A percentile compares a stretch with the other conserved stretches of the same genome.
Evolutionary conservation across 2,797 vertebrate species (phyloP).

Genomic region (Aulostomus chinensis): DNA sequence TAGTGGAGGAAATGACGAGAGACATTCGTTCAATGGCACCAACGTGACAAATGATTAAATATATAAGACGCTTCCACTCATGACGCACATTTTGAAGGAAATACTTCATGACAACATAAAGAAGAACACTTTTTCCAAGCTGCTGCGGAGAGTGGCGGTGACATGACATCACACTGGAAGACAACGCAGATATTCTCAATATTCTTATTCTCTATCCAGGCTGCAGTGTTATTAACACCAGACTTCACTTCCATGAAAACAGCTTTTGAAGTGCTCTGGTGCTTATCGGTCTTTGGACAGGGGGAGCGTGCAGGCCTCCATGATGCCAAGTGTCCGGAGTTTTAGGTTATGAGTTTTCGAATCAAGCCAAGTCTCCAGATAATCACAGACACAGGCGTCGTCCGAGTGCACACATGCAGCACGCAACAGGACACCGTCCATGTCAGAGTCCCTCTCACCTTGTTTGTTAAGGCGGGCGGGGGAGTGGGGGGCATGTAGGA

Average conservation of each 20-base stretch:
- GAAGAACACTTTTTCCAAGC: slow-evolving; percentile 21
- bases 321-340: slow-evolving; percentile 2
- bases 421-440: no score
- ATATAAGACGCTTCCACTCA: slow-evolving; percentile 25
- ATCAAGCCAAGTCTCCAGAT: no score
- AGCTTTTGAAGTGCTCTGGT: slow-evolving; percentile 1
- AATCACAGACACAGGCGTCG: no score
- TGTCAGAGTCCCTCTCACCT: no score
- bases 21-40: slow-evolving; percentile 16
- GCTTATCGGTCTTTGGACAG: slow-evolving; percentile 3
- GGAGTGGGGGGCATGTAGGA: no score
- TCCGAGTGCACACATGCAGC: no score
- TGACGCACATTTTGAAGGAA: slow-evolving; percentile 15
- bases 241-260: slow-evolving; percentile 5
- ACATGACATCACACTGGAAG: no score
- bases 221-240: slow-evolving; percentile 1
- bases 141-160: slow-evolving; percentile 8
- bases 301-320: neutral
- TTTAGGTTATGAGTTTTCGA: slow-evolving; percentile 7
- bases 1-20: slow-evolving; percentile 14
- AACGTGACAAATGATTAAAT: slow-evolving; percentile 20
- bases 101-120: slow-evolving; percentile 20
- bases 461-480: no score
- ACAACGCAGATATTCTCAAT: no score
- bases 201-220: slow-evolving; percentile 34